phyloP scores from a whole-genome alignment of 2,113 vertebrate species.

The Vulpes vulpes region DNA sequence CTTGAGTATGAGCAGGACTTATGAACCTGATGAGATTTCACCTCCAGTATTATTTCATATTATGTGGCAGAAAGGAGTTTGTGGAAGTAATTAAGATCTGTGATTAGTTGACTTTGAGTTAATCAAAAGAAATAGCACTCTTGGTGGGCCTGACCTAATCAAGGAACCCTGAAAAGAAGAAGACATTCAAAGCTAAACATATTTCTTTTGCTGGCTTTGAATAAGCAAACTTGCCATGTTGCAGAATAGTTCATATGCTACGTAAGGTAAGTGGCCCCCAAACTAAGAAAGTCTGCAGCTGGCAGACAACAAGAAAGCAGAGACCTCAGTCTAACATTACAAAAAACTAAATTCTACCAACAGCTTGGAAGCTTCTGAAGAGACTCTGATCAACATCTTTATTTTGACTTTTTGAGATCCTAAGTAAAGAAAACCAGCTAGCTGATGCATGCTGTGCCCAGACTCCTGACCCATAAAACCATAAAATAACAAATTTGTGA shows the following conservation, averaged over 20 bases:
- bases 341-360: neutral
- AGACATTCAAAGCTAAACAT: neutral
- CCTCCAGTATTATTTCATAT: neutral
- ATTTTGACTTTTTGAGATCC: neutral
- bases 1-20: neutral
- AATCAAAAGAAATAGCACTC: neutral
- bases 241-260: neutral
- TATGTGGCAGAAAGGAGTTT: neutral
- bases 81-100: neutral
- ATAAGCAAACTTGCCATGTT: neutral
- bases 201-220: neutral
- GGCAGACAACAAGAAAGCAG: neutral
- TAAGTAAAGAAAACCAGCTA: slow-evolving; percentile 8
- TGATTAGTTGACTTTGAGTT: neutral
- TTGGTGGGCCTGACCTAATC: neutral
- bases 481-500: neutral
- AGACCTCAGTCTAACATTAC: neutral
- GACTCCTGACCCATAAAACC: neutral
- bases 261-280: neutral
- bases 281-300: neutral
- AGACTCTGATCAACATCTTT: neutral
- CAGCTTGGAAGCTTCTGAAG: neutral
- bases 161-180: neutral
- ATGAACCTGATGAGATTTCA: neutral
- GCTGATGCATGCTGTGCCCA: neutral